Evolutionary conservation across 2,113 vertebrate genomes (phyloP).

Genomic region (Hemiprocne comata): DNA sequence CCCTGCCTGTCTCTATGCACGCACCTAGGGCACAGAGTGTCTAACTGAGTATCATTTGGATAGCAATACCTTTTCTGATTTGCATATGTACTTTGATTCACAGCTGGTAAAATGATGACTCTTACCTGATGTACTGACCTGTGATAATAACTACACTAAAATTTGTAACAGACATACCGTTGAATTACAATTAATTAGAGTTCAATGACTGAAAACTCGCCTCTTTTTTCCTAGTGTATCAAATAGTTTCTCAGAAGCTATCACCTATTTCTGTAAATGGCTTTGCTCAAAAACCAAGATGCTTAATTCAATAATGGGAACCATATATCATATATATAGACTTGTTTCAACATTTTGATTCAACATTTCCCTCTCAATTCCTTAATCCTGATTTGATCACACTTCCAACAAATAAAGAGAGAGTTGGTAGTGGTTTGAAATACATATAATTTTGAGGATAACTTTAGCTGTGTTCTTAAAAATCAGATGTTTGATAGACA

Average conservation of each 20-base stretch:
- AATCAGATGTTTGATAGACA: not conserved
- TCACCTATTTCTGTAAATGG: not conserved
- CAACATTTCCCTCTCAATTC: not conserved
- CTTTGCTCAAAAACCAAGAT: not conserved
- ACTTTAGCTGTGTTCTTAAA: not conserved
- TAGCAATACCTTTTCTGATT: not conserved
- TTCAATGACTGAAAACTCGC: not conserved
- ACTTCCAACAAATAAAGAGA: not conserved
- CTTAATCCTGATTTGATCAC: not conserved
- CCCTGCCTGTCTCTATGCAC: not conserved
- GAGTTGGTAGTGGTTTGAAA: not conserved
- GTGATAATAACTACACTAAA: not conserved
- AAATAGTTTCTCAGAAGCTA: not conserved
- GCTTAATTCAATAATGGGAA: not conserved
- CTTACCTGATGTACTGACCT: not conserved
- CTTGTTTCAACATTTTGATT: not conserved
- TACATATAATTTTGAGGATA: not conserved
- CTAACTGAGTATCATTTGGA: not conserved
- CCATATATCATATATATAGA: not conserved
- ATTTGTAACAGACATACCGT: not conserved
- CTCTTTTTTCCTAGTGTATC: not conserved
- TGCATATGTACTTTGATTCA: not conserved
- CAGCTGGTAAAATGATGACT: not conserved
- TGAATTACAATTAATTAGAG: not conserved
- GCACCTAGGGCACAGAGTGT: not conserved